phyloP scores from a whole-genome alignment of 2,113 vertebrate genomes.

The Albula goreensis region DNA sequence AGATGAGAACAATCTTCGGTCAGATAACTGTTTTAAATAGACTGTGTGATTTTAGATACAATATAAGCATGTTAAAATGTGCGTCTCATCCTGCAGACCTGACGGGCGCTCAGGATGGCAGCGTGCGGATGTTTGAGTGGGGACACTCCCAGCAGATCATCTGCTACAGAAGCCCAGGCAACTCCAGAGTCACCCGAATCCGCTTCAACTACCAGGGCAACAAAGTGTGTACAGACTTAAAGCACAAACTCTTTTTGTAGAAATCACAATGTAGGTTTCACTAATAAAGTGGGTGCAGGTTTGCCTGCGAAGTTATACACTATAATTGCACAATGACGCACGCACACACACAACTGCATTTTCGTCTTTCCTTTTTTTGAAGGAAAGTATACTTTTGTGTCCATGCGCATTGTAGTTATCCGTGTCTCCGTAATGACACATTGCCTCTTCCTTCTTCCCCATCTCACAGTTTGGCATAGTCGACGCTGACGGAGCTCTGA shows the following conservation, averaged over 20 bases:
- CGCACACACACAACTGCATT: no score
- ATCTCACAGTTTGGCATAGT: slow-evolving; percentile 87
- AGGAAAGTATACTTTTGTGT: no score
- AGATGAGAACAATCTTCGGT: no score
- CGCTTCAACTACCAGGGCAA: slow-evolving; percentile 97
- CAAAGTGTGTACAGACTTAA: slow-evolving; percentile 73
- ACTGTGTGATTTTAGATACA: no score
- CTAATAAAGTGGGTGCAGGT: no score
- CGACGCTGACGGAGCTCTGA: slow-evolving; percentile 92
- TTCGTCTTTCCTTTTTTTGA: no score
- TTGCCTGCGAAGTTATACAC: no score
- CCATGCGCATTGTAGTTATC: neutral
- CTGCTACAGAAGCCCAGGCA: slow-evolving; percentile 92
- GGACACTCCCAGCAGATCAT: slow-evolving; percentile 96
- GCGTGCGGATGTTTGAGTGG: slow-evolving; percentile 98
- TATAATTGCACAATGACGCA: no score
- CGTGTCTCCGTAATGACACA: neutral
- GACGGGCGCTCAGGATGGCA: slow-evolving; percentile 95
- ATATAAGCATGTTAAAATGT: no score
- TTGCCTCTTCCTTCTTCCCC: neutral
- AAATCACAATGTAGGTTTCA: neutral
- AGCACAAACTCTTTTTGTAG: neutral
- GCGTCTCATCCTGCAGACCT: slow-evolving; percentile 71
- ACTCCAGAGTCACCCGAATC: slow-evolving; percentile 91
- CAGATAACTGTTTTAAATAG: no score